Percentiles rank a stretch among this genome's conserved stretches.
phyloP scores from a whole-genome alignment of 1,140 invertebrate species.

The Heliconius congener region DNA sequence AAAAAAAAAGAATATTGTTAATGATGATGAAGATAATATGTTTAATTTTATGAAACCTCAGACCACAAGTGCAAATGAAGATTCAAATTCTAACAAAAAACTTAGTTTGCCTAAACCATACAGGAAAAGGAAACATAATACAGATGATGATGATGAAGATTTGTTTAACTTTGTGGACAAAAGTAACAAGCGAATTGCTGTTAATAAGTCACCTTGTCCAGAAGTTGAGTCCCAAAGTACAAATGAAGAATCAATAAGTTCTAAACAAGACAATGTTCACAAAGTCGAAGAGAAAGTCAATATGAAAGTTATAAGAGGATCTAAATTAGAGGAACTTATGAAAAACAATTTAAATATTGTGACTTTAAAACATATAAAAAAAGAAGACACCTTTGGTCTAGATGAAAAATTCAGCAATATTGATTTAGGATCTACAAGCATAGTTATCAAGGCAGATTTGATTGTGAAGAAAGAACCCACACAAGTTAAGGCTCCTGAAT shows the following conservation, averaged over 20 bases:
- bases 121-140: constrained; percentile 59
- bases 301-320: constrained; percentile 55
- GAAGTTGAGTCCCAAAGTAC: constrained; percentile 8
- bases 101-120: constrained; percentile 66
- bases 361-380: constrained; percentile 48
- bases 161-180: constrained; percentile 66
- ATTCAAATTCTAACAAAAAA: constrained; percentile 47
- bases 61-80: constrained; percentile 35
- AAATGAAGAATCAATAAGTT: constrained; percentile 16
- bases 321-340: constrained; percentile 61
- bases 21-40: constrained; percentile 49
- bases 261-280: constrained; percentile 11
- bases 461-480: constrained; percentile 64
- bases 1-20: constrained; percentile 53
- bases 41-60: constrained; percentile 60
- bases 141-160: constrained; percentile 57
- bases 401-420: constrained; percentile 59
- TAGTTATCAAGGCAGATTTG: constrained; percentile 56
- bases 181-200: constrained; percentile 40
- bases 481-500: constrained; percentile 39
- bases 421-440: constrained; percentile 60
- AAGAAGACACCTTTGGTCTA: constrained; percentile 50
- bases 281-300: constrained; percentile 47
- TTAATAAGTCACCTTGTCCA: constrained; percentile 26
- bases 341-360: constrained; percentile 47